These are phyloP conservation scores for Sminthurinus signatus DNA, from an alignment of 1,140 invertebrate species.

Conservation along the genomic window DNA sequence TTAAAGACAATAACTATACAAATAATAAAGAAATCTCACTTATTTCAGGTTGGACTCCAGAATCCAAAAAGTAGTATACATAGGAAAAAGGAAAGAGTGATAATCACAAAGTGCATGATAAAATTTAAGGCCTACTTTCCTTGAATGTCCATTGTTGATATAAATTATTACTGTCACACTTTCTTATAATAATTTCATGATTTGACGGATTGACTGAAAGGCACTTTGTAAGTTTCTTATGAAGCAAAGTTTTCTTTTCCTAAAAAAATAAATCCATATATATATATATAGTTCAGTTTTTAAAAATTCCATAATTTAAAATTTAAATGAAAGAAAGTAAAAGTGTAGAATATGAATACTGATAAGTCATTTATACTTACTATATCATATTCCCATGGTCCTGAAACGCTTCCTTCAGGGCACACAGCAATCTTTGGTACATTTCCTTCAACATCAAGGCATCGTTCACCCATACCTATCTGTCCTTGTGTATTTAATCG, in stretches of 20 bases:
- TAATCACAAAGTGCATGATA: too few relatives aligned
- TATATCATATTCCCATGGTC: slow-evolving; percentile 83
- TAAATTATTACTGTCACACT: slow-evolving; percentile 74
- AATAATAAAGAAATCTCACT: too few relatives aligned
- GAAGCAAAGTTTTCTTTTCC: slow-evolving; percentile 66
- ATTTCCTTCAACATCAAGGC: slow-evolving; percentile 78
- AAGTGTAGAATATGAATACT: neutral
- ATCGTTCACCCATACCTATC: slow-evolving; percentile 83
- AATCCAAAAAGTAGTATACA: too few relatives aligned
- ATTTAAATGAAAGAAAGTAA: neutral
- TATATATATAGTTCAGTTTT: too few relatives aligned
- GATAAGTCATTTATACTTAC: slow-evolving; percentile 44
- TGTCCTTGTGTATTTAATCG: slow-evolving; percentile 90
- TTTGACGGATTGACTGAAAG: slow-evolving; percentile 75
- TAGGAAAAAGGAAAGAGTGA: too few relatives aligned
- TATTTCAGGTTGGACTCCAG: too few relatives aligned
- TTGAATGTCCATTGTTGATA: slow-evolving; percentile 83
- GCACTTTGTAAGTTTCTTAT: slow-evolving; percentile 73
- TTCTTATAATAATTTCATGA: slow-evolving; percentile 63
- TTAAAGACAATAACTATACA: too few relatives aligned
- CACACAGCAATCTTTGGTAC: slow-evolving; percentile 83
- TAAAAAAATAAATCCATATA: slow-evolving; percentile 47
- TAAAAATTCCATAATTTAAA: slow-evolving; percentile 2
- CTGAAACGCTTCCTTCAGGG: slow-evolving; percentile 80
- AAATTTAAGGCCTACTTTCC: slow-evolving; percentile 48